These are phyloP conservation scores for Luffia ferchaultella DNA, from an alignment of 2,888 invertebrate species.

Conservation along the genomic window DNA sequence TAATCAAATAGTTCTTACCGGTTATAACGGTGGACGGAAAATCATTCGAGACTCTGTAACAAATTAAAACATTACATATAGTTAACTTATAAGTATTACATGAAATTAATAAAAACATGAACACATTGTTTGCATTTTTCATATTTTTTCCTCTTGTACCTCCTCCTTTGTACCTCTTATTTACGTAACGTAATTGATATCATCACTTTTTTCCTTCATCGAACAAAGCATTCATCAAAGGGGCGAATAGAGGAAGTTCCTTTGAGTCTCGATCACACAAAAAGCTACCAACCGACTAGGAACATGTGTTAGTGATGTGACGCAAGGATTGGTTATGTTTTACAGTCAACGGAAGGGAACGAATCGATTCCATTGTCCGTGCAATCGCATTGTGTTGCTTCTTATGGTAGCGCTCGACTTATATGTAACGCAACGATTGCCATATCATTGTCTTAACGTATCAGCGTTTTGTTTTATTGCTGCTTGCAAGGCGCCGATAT, in stretches of 20 bases:
- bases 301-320: neutral
- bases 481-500: neutral
- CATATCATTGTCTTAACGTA: neutral
- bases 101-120: no score
- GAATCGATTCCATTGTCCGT: neutral
- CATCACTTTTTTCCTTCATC: no score
- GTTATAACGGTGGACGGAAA: no score
- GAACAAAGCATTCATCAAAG: no score
- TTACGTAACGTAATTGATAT: no score
- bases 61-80: no score
- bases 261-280: neutral
- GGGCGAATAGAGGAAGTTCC: neutral
- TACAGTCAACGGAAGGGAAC: neutral
- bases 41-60: no score
- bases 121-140: no score
- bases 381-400: neutral
- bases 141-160: no score
- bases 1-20: no score
- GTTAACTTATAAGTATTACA: no score
- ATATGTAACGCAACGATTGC: neutral
- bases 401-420: neutral
- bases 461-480: neutral
- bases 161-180: no score
- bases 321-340: neutral
- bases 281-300: neutral